Evolutionary conservation across 2,888 invertebrate genomes (phyloP), one percentile per base, ranked within the genome.

Genomic region (Nomada lathburiana): DNA sequence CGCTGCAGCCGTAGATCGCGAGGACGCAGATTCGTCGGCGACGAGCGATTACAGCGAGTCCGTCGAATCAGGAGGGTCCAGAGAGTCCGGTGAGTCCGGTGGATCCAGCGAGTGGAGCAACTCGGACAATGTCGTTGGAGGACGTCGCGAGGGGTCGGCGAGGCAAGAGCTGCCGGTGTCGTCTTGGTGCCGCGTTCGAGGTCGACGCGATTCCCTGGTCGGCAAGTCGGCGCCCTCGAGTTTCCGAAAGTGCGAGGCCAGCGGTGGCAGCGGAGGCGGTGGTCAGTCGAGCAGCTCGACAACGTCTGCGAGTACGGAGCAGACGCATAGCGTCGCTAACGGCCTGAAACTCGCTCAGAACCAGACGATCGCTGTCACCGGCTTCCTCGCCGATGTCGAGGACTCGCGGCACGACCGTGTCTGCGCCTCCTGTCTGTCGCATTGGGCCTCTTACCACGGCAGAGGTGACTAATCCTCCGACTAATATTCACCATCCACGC

Each of bases 311-410:
- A 86, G 84, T 50, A 76, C 79, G 57, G 63, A 80, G 80, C 42
- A 65, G 74, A 52, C 78, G 29, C 79, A 76, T 16, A 96, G 94
- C 91, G 95, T 96, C 87, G 96, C 96, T 82, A 96, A 96, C 91
- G 96, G 96, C 78, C 94, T 97, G 86, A 96, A 96, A 93, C 94
- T 96, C 89, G 96, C 96, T 86, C 96, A 96, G 94, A 95, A 95
- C 73, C 96, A 96, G 94, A 96, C 96, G 79, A 96, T 97, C 95
- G 96, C 96, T 82, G 95, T 96, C 83, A 96, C 96, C 83, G 96
- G 96, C 85, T 95, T 96, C 93, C 94, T 96, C 90, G 95, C 95
- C 69, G 95, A 95, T 84, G 92, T 92, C 79, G 93, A 91, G 79
- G 93, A 91, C 84, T 95, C 91, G 93, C 95, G 87, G 92, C 95